Percentiles rank a stretch among this genome's conserved stretches.
phyloP scores from a whole-genome alignment of 2,797 vertebrate genomes.

The Anomalospiza imberbis region DNA sequence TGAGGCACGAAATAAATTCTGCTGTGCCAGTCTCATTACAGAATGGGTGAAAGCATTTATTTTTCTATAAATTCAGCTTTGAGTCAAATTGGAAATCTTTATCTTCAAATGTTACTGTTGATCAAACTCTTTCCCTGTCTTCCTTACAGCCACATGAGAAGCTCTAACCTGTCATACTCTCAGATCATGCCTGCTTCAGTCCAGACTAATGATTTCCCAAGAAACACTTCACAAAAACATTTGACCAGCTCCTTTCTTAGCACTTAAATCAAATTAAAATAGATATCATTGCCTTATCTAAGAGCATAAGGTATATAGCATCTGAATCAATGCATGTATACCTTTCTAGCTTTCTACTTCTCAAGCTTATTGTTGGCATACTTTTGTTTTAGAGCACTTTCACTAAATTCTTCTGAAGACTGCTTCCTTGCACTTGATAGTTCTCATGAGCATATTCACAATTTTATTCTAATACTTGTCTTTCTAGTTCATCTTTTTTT shows the following conservation, averaged over 20 bases:
- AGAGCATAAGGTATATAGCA: not conserved
- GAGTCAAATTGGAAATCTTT: not conserved
- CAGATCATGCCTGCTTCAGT: rapidly evolving
- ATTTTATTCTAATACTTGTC: not conserved
- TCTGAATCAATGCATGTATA: not conserved
- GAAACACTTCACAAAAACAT: not conserved
- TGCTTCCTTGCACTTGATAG: not conserved
- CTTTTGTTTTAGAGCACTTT: not conserved
- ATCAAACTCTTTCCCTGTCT: not conserved
- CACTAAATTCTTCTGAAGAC: not conserved
- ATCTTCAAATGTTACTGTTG: not conserved
- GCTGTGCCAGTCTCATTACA: not conserved
- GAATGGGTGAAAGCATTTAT: not conserved
- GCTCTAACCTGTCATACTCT: not conserved
- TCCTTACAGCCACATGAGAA: not conserved
- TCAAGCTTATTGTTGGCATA: not conserved
- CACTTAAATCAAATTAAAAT: not conserved
- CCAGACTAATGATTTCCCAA: not conserved
- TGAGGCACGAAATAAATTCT: not conserved
- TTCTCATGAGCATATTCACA: not conserved
- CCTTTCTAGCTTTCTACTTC: not conserved
- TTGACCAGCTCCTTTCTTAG: not conserved
- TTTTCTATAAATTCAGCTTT: not conserved
- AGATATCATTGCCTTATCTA: not conserved
- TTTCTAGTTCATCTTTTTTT: not conserved